Evolutionary conservation across 37 sponge, comb jelly and placozoan species (phyloP).

Genomic region (Cliona cf. orientalis): DNA sequence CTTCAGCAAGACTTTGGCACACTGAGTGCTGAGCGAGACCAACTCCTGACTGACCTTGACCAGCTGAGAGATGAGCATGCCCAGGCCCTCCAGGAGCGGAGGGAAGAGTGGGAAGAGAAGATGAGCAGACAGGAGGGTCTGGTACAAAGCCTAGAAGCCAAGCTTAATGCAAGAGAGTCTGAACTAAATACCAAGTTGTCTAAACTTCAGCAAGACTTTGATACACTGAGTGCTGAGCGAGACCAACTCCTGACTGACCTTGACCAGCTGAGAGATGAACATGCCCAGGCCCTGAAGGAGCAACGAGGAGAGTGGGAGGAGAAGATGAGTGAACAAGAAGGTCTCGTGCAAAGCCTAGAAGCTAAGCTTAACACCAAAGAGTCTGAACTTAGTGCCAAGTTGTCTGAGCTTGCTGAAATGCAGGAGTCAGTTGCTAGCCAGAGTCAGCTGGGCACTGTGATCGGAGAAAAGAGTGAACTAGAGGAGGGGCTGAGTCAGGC

Average conservation of each 20-base stretch:
- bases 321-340: slow-evolving; percentile 33
- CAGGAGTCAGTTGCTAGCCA: not conserved
- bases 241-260: not conserved
- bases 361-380: slow-evolving; percentile 10
- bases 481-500: slow-evolving; percentile 52
- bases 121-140: slow-evolving; percentile 21
- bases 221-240: not conserved
- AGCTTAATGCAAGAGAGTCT: slow-evolving; percentile 13
- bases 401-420: not conserved
- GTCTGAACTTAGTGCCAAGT: too few species aligned
- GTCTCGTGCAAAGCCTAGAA: slow-evolving; percentile 5
- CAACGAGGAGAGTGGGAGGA: not conserved
- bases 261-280: not conserved
- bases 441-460: not conserved
- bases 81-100: not conserved
- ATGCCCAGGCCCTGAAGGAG: not conserved
- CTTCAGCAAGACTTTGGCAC: slow-evolving; percentile 6
- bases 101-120: slow-evolving; percentile 18
- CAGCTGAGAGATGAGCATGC: not conserved
- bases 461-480: slow-evolving; percentile 25
- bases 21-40: not conserved
- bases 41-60: slow-evolving; percentile 6
- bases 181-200: too few species aligned
- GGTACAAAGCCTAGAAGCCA: slow-evolving; percentile 3
- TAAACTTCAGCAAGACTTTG: slow-evolving; percentile 11